A percentile compares a stretch with the other conserved stretches of the same genome.
Evolutionary conservation across 2,797 vertebrate species (phyloP).

Genomic region (Aulostomus chinensis): DNA sequence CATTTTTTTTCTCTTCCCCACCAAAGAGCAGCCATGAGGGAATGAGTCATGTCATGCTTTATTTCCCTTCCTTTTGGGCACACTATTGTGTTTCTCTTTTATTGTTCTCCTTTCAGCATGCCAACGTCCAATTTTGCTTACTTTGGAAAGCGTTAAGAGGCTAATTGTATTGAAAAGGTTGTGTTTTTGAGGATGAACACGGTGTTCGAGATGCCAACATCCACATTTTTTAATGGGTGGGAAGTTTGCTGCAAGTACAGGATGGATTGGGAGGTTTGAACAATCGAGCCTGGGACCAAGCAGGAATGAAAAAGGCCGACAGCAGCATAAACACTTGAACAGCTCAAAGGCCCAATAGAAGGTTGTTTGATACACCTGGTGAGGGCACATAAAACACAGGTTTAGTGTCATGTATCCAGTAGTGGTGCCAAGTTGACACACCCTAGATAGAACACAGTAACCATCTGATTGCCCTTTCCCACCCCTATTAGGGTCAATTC

Average conservation of each 20-base stretch:
- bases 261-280: slow-evolving; percentile 10
- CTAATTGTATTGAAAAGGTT: slow-evolving; percentile 26
- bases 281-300: slow-evolving; percentile 5
- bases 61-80: slow-evolving; percentile 62
- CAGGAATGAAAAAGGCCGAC: slow-evolving; percentile 9
- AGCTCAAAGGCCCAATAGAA: slow-evolving; percentile 7
- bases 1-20: slow-evolving; percentile 49
- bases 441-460: slow-evolving; percentile 25
- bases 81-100: slow-evolving; percentile 61
- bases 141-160: slow-evolving; percentile 55
- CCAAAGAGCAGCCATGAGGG: slow-evolving; percentile 40
- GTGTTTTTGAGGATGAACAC: slow-evolving; percentile 13
- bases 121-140: slow-evolving; percentile 31
- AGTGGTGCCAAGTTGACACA: slow-evolving; percentile 45
- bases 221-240: slow-evolving; percentile 10
- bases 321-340: slow-evolving; percentile 9
- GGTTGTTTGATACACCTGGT: slow-evolving; percentile 8
- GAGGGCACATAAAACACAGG: slow-evolving; percentile 2
- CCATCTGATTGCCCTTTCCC: slow-evolving; percentile 3
- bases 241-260: slow-evolving; percentile 35
- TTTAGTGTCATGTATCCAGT: slow-evolving; percentile 24
- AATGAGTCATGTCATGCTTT: slow-evolving; percentile 57
- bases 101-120: slow-evolving; percentile 56
- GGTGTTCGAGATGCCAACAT: background rate
- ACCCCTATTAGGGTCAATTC: slow-evolving; percentile 17